phyloP scores from a whole-genome alignment of 2,888 invertebrate genomes.

The Actias luna region DNA sequence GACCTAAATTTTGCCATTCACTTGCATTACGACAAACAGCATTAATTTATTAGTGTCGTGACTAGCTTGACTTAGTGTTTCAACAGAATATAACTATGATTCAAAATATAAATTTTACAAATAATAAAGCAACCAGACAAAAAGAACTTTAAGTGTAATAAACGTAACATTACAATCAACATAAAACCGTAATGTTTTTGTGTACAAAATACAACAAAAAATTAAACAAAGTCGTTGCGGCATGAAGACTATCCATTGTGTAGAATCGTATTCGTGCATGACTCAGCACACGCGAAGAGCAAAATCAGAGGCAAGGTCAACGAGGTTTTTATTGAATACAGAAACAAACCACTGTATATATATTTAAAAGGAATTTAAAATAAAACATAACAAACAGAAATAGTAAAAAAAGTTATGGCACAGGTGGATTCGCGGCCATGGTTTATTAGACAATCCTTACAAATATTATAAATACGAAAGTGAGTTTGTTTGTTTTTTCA shows the following conservation, averaged over 20 bases:
- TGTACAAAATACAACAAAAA: conserved; percentile 32
- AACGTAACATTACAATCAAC: not conserved
- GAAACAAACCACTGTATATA: conserved; percentile 17
- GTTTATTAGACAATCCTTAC: too few species aligned
- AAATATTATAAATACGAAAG: too few species aligned
- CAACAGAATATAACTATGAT: not conserved
- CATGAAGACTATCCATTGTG: conserved; percentile 44
- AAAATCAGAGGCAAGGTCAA: conserved; percentile 37
- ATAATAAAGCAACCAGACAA: not conserved
- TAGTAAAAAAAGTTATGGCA: not conserved
- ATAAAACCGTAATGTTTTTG: conserved; percentile 4
- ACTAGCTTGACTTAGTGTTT: not conserved
- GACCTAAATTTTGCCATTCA: conserved; percentile 8
- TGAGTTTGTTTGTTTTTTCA: too few species aligned
- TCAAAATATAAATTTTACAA: not conserved
- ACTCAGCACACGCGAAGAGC: conserved; percentile 39
- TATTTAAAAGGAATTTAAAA: conserved; percentile 4
- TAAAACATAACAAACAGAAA: not conserved
- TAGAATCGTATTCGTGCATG: conserved; percentile 44
- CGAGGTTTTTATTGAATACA: conserved; percentile 24
- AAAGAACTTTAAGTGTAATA: not conserved
- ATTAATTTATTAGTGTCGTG: conserved; percentile 3
- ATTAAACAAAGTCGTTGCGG: conserved; percentile 57
- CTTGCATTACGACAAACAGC: not conserved
- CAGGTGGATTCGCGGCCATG: too few species aligned